Evolutionary conservation across 2,797 vertebrate species (phyloP).

Genomic region (Telmatherina bonti): DNA sequence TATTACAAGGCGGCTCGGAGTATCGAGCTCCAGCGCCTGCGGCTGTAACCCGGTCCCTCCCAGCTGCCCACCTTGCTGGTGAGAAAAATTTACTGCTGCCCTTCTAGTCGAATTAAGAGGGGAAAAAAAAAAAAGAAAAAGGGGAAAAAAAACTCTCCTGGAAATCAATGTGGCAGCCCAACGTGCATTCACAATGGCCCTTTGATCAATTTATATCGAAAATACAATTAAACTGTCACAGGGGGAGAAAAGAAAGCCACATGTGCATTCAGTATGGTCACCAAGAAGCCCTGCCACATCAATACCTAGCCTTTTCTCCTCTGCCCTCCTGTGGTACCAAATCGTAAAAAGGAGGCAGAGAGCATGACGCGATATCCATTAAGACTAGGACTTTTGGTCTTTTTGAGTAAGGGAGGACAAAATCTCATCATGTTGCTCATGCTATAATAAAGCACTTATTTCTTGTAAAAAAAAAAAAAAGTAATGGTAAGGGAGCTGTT

Average conservation of each 20-base stretch:
- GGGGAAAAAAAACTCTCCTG: constrained; percentile 26
- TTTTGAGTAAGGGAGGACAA: not conserved
- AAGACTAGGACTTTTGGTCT: constrained; percentile 39
- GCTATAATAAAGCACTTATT: not conserved
- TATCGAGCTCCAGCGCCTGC: constrained; percentile 51
- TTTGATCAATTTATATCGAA: constrained; percentile 80
- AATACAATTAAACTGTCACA: constrained; percentile 81
- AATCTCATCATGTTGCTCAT: constrained; percentile 10
- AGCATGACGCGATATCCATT: constrained; percentile 59
- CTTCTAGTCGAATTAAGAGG: constrained; percentile 70
- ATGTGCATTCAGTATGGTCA: constrained; percentile 66
- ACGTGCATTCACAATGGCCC: constrained; percentile 72
- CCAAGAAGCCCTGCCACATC: constrained; percentile 60
- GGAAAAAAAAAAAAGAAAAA: not conserved
- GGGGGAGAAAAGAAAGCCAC: constrained; percentile 63
- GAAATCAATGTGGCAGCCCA: constrained; percentile 78
- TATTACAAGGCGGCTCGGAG: constrained; percentile 53
- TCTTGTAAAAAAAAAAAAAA: not conserved
- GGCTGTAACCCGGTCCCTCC: constrained; percentile 58
- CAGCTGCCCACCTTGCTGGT: constrained; percentile 42
- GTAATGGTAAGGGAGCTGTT: not conserved
- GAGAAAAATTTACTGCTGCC: constrained; percentile 68
- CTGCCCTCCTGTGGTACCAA: constrained; percentile 53
- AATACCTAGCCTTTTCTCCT: constrained; percentile 66
- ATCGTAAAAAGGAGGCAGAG: constrained; percentile 55